Evolutionary conservation across 2,113 vertebrate genomes (phyloP).

Genomic region (Leucopsar rothschildi): DNA sequence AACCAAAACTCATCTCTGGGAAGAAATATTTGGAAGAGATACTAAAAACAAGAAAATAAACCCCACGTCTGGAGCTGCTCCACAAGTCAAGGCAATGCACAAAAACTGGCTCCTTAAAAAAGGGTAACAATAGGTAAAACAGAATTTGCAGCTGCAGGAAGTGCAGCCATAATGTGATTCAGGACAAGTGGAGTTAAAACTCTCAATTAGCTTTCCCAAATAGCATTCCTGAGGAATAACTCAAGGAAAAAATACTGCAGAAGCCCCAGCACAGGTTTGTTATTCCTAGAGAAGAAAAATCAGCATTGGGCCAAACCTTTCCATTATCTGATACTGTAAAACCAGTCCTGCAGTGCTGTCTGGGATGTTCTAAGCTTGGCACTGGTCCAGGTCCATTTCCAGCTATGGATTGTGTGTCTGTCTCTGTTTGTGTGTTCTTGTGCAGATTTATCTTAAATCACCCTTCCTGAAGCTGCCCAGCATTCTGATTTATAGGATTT

Average conservation of each 20-base stretch:
- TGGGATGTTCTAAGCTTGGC: not conserved
- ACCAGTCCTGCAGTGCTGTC: not conserved
- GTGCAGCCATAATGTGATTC: not conserved
- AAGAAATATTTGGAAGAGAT: not conserved
- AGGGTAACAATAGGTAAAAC: not conserved
- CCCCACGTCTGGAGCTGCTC: not conserved
- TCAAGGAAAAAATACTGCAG: constrained; percentile 5
- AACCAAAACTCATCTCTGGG: not conserved
- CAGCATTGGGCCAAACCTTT: not conserved
- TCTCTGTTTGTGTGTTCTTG: not conserved
- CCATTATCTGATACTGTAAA: constrained; percentile 13
- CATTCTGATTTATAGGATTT: constrained; percentile 45
- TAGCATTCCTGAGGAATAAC: not conserved
- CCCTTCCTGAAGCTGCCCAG: not conserved
- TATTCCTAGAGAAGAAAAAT: constrained; percentile 10
- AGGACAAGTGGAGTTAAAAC: not conserved
- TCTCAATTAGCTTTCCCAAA: constrained; percentile 27
- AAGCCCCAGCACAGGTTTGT: not conserved
- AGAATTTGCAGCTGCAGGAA: not conserved
- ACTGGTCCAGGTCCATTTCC: not conserved
- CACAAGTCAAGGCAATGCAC: not conserved
- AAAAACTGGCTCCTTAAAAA: not conserved
- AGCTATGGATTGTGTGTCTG: not conserved
- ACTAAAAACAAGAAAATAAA: not conserved
- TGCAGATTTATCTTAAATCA: constrained; percentile 17